Conservation (phyloP, 2,888 invertebrate species). For the Agonopterix heracliana region DNA sequence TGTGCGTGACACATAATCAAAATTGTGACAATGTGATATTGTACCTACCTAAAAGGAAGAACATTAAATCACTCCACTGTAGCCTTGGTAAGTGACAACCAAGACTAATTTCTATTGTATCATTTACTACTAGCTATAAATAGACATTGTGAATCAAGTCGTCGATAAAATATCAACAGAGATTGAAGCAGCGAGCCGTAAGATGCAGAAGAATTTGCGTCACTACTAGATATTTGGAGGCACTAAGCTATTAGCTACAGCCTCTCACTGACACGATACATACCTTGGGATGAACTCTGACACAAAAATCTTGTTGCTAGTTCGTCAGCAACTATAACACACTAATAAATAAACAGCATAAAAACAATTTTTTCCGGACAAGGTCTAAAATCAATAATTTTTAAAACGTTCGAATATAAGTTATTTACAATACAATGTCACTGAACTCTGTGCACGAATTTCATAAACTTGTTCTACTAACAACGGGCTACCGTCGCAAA, state of each 20-base stretch:
- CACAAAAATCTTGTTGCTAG: constrained; percentile 59
- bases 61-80: too few relatives aligned
- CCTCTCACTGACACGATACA: constrained; percentile 19
- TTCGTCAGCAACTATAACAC: constrained; percentile 46
- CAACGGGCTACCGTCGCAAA: constrained; percentile 42
- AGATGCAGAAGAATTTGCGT: constrained; percentile 13
- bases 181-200: constrained; percentile 11
- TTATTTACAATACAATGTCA: constrained; percentile 18
- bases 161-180: constrained; percentile 13
- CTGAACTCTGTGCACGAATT: constrained; percentile 15
- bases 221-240: constrained; percentile 6
- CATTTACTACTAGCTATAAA: constrained; percentile 10
- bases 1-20: too few relatives aligned
- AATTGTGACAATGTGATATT: too few relatives aligned
- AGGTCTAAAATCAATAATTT: constrained; percentile 65
- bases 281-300: constrained; percentile 64
- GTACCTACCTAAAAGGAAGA: too few relatives aligned
- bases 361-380: constrained; percentile 48
- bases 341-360: constrained; percentile 67
- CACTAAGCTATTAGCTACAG: neutral
- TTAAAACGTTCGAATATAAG: constrained; percentile 48
- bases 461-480: constrained; percentile 31
- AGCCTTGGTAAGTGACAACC: too few relatives aligned
- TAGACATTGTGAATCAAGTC: constrained; percentile 13
- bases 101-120: too few relatives aligned